Base-by-base conservation (phyloP, 2,888 invertebrate species). In the Pseudococcus viburni region DNA sequence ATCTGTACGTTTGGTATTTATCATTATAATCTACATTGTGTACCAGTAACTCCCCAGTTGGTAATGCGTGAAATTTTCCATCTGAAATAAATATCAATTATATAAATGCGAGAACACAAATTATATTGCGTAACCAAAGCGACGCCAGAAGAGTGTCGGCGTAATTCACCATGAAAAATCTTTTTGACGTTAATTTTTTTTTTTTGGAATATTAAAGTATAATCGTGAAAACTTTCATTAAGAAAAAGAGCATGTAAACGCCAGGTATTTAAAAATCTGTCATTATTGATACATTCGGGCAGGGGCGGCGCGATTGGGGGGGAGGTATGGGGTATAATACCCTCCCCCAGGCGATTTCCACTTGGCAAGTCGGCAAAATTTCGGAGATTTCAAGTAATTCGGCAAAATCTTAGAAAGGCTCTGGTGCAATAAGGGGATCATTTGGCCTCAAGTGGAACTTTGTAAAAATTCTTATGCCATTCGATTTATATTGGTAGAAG, bases 21-120 rank as follows among this genome's bases (percentile, higher is more conserved):
- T 95, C 95, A 91, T 93, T 94, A 92, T 94, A 94, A 91, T 95
- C 95, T 90, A 95, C 92, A 91, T 95, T 94, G 92, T 95, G 95
- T 90, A 95, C 94, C 90, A 95, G 93, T 90, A 95, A 93, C 91
- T 95, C 95, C 89, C 95, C 95, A 89, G 94, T 94, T 90, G 95
- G 95, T 91, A 95, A 92, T 90, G 95, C 94, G 92, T 95, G 95
- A 92, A 94, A 95, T 92, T 95, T 95, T 90, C 95, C 95, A 92
- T 95, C 95, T 95, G 93, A 88, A 93, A 93, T 89, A 89, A 89
- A 46, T 39, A 55, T 51, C 42, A n/a, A 88, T 22, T 19, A 51
- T 87, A 26, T 64, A 73, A 84, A 33, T 26, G 68, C 39, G 46
- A 86, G 80, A 48, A 51, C 51, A 77, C 26, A 86, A 22, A 73